phyloP scores from a whole-genome alignment of 2,113 vertebrate genomes.

The Oophaga pumilio region DNA sequence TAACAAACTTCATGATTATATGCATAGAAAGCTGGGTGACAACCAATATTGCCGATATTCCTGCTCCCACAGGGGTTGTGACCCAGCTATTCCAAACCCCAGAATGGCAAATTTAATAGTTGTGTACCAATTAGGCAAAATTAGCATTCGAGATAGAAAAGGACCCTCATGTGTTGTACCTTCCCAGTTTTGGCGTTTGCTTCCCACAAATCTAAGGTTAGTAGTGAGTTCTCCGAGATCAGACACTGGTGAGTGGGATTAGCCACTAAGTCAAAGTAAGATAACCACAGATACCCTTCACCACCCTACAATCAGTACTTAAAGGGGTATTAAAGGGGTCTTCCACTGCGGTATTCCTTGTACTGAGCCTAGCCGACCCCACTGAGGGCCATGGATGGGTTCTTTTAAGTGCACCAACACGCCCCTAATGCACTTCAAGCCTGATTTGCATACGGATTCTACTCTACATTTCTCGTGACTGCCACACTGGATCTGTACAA shows the following conservation, averaged over 20 bases:
- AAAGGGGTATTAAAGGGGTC: background rate
- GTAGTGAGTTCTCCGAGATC: background rate
- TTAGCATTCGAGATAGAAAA: too few species aligned
- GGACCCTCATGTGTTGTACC: background rate
- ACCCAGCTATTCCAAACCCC: background rate
- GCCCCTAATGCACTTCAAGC: too few species aligned
- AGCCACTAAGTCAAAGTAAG: background rate
- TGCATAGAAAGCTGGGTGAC: background rate
- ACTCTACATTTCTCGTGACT: too few species aligned
- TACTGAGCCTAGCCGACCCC: background rate
- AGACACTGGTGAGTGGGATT: background rate
- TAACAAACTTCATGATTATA: background rate
- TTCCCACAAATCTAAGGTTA: background rate
- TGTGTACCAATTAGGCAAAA: too few species aligned
- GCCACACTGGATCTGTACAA: too few species aligned
- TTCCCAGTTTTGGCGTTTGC: background rate
- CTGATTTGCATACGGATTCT: too few species aligned
- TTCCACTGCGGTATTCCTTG: background rate
- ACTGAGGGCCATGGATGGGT: too few species aligned
- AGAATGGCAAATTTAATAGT: too few species aligned
- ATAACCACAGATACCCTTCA: background rate
- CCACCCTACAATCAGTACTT: background rate
- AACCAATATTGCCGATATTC: background rate
- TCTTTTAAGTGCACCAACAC: too few species aligned
- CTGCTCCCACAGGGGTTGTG: background rate